Evolutionary conservation across 2,113 vertebrate species (phyloP).

Genomic region (Xenopus laevis): DNA sequence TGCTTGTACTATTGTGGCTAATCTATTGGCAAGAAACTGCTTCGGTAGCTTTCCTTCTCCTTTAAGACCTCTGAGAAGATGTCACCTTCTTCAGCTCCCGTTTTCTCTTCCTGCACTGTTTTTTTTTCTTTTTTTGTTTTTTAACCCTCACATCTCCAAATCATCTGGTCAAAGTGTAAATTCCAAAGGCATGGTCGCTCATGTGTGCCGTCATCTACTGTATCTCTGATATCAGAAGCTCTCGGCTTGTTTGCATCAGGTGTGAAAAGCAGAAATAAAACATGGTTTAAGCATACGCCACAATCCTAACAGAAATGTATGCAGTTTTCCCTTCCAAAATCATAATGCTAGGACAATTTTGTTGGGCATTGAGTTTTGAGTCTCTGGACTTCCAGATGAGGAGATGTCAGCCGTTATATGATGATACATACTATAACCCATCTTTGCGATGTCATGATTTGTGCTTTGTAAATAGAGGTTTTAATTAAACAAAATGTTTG

Average conservation of each 20-base stretch:
- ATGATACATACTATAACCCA: background rate
- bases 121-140: background rate
- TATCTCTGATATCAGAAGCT: background rate
- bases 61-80: conserved; percentile 33
- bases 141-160: background rate
- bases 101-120: conserved; percentile 3
- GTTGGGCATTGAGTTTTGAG: background rate
- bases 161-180: background rate
- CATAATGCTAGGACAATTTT: background rate
- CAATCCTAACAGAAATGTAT: background rate
- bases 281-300: background rate
- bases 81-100: background rate
- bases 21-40: too few relatives aligned
- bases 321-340: background rate
- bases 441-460: background rate
- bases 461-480: background rate
- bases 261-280: background rate
- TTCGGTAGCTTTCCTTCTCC: too few relatives aligned
- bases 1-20: too few relatives aligned
- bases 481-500: background rate
- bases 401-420: background rate
- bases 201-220: too few relatives aligned
- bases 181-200: background rate
- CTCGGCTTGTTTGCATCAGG: background rate
- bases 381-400: background rate